Conservation (phyloP, 2,113 vertebrate species). For the Centropus unirufus region DNA sequence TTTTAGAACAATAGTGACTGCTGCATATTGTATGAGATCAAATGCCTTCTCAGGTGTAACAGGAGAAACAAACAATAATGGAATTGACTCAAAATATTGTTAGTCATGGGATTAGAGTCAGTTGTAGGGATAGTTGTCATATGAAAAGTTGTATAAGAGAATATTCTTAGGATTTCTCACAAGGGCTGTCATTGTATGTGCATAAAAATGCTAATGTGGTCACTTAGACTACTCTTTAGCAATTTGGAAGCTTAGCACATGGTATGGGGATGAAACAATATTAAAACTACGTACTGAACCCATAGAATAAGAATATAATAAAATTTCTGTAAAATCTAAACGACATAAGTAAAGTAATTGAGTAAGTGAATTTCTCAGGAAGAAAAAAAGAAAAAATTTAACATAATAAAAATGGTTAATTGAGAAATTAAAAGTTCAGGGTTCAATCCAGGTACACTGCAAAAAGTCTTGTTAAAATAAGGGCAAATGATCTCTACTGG, state of each 20-base stretch:
- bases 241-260: not conserved
- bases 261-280: not conserved
- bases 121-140: not conserved
- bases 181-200: not conserved
- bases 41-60: slow-evolving; percentile 58
- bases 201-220: not conserved
- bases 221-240: not conserved
- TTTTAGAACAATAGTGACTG: slow-evolving; percentile 31
- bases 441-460: not conserved
- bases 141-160: not conserved
- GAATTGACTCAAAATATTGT: not conserved
- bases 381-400: not conserved
- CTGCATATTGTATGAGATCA: not conserved
- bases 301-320: not conserved
- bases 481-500: not conserved
- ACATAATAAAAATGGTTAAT: not conserved
- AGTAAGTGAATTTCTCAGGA: not conserved
- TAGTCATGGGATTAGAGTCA: not conserved
- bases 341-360: not conserved
- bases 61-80: slow-evolving; percentile 12
- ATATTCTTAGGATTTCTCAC: not conserved
- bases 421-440: not conserved
- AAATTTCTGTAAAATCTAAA: not conserved
- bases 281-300: not conserved
- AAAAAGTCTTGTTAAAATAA: not conserved